phyloP scores from a whole-genome alignment of 2,888 invertebrate species.

The Euplagia quadripunctaria region DNA sequence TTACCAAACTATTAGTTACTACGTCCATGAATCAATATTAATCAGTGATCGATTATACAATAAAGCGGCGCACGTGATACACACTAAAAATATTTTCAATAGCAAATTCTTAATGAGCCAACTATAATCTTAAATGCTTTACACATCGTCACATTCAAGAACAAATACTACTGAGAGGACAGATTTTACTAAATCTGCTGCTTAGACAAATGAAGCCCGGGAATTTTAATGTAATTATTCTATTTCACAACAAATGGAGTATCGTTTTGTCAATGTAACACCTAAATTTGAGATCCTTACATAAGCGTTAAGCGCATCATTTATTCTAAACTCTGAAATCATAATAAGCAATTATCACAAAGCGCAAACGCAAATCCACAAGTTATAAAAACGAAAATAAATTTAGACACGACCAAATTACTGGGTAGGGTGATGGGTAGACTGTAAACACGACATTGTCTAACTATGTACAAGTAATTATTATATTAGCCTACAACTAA shows the following conservation, averaged over 20 bases:
- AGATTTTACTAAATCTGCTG: not conserved
- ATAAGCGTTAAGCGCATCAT: constrained; percentile 11
- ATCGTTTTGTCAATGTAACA: constrained; percentile 2
- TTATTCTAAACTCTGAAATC: constrained; percentile 30
- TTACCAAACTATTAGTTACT: not conserved
- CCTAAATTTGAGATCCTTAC: constrained; percentile 20
- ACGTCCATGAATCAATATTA: not conserved
- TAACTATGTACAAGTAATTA: constrained; percentile 40
- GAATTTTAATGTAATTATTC: not conserved
- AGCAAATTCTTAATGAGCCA: not conserved
- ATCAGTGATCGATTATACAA: no score
- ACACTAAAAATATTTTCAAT: not conserved
- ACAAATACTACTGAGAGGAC: not conserved
- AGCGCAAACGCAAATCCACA: constrained; percentile 23
- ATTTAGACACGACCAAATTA: constrained; percentile 30
- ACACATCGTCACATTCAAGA: not conserved
- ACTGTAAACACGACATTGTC: constrained; percentile 23
- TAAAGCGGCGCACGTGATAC: not conserved
- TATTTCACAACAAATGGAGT: constrained; percentile 4
- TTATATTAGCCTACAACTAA: constrained; percentile 8
- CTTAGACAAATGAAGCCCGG: constrained; percentile 2
- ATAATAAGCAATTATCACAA: constrained; percentile 48
- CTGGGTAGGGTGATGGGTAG: constrained; percentile 15
- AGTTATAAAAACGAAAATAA: constrained; percentile 21
- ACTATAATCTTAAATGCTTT: constrained; percentile 1